Conservation (phyloP, 2,888 invertebrate genomes). For the Xanthia togata region DNA sequence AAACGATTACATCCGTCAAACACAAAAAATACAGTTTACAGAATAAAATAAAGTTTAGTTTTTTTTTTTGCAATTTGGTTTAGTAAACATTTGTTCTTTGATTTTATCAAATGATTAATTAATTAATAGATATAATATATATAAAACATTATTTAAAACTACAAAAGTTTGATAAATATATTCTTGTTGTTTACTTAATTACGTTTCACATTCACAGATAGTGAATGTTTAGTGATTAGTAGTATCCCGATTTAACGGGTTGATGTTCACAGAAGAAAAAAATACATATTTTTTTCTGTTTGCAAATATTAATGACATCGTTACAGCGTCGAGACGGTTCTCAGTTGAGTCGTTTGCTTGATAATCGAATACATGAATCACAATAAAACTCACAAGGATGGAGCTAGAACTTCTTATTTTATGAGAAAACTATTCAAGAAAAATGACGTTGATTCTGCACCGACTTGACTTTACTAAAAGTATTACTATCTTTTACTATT, state of each 20-base stretch:
- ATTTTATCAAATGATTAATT: neutral
- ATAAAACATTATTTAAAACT: neutral
- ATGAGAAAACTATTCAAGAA: constrained; percentile 70
- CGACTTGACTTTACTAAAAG: neutral
- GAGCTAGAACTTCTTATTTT: constrained; percentile 79
- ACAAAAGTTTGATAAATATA: neutral
- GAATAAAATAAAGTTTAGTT: neutral
- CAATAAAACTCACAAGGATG: constrained; percentile 82
- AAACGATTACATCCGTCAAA: no score
- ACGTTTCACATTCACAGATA: neutral
- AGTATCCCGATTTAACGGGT: neutral
- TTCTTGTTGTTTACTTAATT: neutral
- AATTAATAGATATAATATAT: neutral
- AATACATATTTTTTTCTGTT: constrained; percentile 50
- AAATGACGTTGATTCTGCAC: constrained; percentile 15
- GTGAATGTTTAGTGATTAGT: no score
- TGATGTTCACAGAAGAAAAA: neutral
- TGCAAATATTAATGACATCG: constrained; percentile 80
- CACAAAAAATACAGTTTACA: neutral
- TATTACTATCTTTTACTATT: neutral
- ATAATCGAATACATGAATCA: constrained; percentile 85
- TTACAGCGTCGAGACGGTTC: constrained; percentile 77
- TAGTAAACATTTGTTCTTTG: neutral
- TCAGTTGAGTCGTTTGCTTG: constrained; percentile 81
- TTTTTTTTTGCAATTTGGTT: neutral